phyloP scores from a whole-genome alignment of 2,888 invertebrate genomes.

The Caenorhabditis sinica region DNA sequence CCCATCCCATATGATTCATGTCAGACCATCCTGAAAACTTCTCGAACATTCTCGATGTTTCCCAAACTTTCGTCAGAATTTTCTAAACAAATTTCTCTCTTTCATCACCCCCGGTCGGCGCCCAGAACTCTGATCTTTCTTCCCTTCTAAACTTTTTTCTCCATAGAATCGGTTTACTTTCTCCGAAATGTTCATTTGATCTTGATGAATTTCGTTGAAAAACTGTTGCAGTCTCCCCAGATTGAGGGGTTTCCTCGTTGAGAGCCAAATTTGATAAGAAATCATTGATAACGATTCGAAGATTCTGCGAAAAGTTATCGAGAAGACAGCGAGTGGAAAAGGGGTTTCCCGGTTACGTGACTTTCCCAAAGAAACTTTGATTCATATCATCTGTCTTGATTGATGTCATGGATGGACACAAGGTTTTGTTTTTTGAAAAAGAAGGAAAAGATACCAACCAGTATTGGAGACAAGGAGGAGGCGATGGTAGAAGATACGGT shows the following conservation, averaged over 20 bases:
- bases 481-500: not conserved
- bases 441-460: constrained; percentile 17
- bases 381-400: constrained; percentile 21
- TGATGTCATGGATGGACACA: not conserved
- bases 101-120: constrained; percentile 26
- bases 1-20: not conserved
- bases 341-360: constrained; percentile 61
- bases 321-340: not conserved
- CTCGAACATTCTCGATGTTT: not conserved
- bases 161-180: constrained; percentile 7
- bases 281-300: constrained; percentile 28
- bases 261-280: constrained; percentile 58
- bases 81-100: not conserved
- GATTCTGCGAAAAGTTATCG: constrained; percentile 35
- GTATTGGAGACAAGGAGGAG: constrained; percentile 3
- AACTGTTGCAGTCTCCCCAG: constrained; percentile 32
- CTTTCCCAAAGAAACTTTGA: constrained; percentile 46
- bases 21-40: not conserved
- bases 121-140: constrained; percentile 41
- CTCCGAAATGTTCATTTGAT: constrained; percentile 51
- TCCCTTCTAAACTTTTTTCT: no score
- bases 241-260: constrained; percentile 46
- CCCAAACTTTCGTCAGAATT: not conserved
- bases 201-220: constrained; percentile 55
- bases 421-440: constrained; percentile 34